phyloP scores from a whole-genome alignment of 2,113 vertebrate genomes.

The Odocoileus virginianus region DNA sequence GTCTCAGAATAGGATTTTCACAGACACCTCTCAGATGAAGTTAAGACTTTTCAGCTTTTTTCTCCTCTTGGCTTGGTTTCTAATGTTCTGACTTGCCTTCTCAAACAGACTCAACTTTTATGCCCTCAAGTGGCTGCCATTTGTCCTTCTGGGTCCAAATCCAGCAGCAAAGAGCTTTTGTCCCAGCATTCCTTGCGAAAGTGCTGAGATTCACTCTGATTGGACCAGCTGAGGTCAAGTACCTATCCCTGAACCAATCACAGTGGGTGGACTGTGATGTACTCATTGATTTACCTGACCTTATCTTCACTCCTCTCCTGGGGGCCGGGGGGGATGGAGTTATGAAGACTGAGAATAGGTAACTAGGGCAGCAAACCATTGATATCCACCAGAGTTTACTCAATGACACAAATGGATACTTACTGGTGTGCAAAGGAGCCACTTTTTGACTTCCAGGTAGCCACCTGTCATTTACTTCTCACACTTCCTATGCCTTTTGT shows the following conservation, averaged over 20 bases:
- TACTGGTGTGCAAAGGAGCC: not conserved
- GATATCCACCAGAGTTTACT: not conserved
- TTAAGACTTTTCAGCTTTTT: not conserved
- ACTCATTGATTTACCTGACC: not conserved
- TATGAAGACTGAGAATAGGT: not conserved
- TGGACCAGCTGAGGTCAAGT: not conserved
- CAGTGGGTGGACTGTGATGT: not conserved
- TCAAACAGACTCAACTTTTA: not conserved
- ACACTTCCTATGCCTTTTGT: not conserved
- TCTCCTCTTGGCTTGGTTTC: not conserved
- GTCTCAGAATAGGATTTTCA: not conserved
- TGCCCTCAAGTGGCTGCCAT: not conserved
- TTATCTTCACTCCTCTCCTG: not conserved
- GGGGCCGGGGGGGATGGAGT: not conserved
- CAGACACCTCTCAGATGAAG: not conserved
- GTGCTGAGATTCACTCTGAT: not conserved
- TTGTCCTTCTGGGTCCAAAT: not conserved
- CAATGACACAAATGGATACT: not conserved
- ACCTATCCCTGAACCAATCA: not conserved
- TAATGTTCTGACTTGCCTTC: not conserved
- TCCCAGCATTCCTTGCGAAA: not conserved
- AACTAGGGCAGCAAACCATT: not conserved
- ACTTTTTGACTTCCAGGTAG: not conserved
- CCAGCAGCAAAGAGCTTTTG: not conserved
- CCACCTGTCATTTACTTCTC: not conserved